Evolutionary conservation across 2,113 vertebrate genomes (phyloP).

Genomic region (Mellivora capensis): DNA sequence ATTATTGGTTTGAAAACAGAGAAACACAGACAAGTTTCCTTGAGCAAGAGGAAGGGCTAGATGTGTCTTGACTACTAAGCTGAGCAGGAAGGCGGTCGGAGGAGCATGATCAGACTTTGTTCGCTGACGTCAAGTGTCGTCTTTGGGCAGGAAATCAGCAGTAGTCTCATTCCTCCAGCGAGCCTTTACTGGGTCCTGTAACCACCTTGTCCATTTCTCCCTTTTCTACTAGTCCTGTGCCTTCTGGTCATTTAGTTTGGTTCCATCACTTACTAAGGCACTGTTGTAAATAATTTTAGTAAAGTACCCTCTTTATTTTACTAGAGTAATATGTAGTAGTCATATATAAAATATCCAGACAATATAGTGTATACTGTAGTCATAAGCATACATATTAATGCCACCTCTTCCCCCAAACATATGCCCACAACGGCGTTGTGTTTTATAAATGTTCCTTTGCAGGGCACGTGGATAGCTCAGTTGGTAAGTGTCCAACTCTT

Average conservation of each 20-base stretch:
- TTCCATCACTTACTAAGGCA: not conserved
- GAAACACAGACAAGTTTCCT: not conserved
- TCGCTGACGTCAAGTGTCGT: not conserved
- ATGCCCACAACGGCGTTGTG: not conserved
- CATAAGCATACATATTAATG: not conserved
- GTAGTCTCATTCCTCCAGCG: not conserved
- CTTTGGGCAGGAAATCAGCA: not conserved
- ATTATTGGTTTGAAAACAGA: not conserved
- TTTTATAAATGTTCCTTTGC: not conserved
- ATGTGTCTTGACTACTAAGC: not conserved
- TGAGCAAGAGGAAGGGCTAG: not conserved
- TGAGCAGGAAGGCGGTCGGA: not conserved
- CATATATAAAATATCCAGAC: not conserved
- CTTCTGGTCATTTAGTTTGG: not conserved
- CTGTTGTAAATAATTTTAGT: not conserved
- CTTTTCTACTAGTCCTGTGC: not conserved
- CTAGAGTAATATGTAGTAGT: not conserved
- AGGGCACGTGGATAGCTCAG: not conserved
- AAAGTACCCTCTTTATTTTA: not conserved
- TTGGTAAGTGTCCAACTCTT: not conserved
- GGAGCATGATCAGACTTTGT: not conserved
- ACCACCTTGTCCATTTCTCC: rapidly evolving
- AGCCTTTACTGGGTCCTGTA: not conserved
- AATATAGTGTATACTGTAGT: not conserved
- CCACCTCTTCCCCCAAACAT: not conserved